Percentiles rank a stretch among this genome's conserved stretches.
Evolutionary conservation across 2,113 vertebrate genomes (phyloP).

Genomic region (Anarhynchus alexandrinus): DNA sequence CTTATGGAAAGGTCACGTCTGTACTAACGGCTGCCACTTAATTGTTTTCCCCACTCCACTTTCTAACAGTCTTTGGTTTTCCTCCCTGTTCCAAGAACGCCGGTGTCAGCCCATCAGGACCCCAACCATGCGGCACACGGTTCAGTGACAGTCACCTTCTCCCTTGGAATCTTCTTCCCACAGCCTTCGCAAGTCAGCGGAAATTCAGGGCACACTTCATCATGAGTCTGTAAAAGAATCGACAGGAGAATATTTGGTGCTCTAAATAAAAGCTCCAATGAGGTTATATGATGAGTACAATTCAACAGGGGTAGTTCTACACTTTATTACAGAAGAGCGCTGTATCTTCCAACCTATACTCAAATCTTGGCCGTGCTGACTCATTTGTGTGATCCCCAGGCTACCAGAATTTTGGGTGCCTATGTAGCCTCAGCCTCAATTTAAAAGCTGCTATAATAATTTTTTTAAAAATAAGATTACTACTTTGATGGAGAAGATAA

Average conservation of each 20-base stretch:
- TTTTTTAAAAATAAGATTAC: background rate
- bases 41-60: background rate
- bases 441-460: background rate
- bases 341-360: background rate
- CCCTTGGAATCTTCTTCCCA: conserved; percentile 85
- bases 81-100: fast-evolving
- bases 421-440: background rate
- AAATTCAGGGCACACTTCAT: conserved; percentile 84
- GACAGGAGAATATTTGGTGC: background rate
- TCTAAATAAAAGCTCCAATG: background rate
- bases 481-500: background rate
- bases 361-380: background rate
- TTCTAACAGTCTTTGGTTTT: background rate
- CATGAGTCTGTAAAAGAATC: conserved; percentile 76
- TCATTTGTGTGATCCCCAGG: background rate
- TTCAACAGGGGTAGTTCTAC: fast-evolving
- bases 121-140: fast-evolving
- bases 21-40: background rate
- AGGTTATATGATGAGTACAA: background rate
- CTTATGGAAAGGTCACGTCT: background rate
- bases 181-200: conserved; percentile 89
- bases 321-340: fast-evolving
- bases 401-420: background rate
- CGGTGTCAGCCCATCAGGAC: background rate
- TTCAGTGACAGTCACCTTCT: conserved; percentile 73